Percentiles rank a stretch among this genome's conserved stretches.
These are phyloP conservation scores for Megalops atlanticus DNA, from an alignment of 2,113 vertebrate genomes.

Conservation along the genomic window DNA sequence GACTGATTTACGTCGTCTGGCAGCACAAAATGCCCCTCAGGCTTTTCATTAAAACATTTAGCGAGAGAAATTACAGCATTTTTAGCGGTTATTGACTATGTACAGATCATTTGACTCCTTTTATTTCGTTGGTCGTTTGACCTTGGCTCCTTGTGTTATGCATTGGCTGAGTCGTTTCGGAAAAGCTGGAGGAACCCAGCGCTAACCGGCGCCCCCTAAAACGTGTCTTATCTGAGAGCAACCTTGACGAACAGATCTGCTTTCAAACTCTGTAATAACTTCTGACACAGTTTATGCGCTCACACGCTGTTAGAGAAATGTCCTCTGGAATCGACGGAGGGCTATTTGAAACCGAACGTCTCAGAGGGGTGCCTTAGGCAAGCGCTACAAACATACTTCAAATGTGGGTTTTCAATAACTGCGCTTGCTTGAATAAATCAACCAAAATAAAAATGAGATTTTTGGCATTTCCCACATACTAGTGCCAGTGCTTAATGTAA, in stretches of 20 bases:
- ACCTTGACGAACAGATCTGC: slow-evolving; percentile 51
- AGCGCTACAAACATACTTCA: slow-evolving; percentile 41
- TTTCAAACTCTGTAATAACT: slow-evolving; percentile 53
- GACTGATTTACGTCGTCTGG: not conserved
- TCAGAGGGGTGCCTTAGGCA: slow-evolving; percentile 39
- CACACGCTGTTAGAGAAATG: slow-evolving; percentile 52
- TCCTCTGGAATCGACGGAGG: slow-evolving; percentile 47
- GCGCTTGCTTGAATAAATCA: slow-evolving; percentile 33
- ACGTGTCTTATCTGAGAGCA: slow-evolving; percentile 38
- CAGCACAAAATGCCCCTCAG: not conserved
- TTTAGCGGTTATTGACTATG: not conserved
- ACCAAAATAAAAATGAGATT: too few relatives aligned
- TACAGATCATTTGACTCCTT: not conserved
- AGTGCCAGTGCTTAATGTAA: too few relatives aligned
- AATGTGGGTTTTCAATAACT: slow-evolving; percentile 41
- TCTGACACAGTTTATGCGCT: slow-evolving; percentile 55
- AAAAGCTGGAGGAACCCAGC: not conserved
- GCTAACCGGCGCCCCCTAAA: slow-evolving; percentile 5
- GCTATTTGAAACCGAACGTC: slow-evolving; percentile 47
- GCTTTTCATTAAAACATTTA: not conserved
- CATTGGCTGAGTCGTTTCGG: not conserved
- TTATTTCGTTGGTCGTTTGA: not conserved
- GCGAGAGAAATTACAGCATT: not conserved
- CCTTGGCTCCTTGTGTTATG: not conserved
- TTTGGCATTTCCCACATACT: too few relatives aligned